These are phyloP conservation scores for Orthonevra nobilis DNA, from an alignment of 2,888 invertebrate genomes.

Conservation along the genomic window DNA sequence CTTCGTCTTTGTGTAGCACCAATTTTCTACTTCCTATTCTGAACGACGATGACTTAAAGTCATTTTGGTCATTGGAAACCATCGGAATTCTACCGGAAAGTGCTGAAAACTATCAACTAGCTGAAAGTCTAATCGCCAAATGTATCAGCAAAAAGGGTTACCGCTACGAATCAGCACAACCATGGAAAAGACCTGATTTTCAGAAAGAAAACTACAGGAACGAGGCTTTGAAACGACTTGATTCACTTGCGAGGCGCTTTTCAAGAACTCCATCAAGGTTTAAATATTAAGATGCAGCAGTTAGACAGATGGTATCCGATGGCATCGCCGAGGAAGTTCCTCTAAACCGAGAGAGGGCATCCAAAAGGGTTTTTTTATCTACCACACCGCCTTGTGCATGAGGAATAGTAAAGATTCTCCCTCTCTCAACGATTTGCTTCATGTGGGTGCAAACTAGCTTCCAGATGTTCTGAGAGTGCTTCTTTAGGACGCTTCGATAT, in stretches of 20 bases:
- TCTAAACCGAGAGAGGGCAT: too few species aligned
- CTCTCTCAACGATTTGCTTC: too few species aligned
- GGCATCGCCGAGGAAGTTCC: neutral
- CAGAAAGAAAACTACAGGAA: neutral
- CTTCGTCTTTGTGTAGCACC: neutral
- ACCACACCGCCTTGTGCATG: too few species aligned
- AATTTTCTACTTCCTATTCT: neutral
- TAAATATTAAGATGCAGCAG: neutral
- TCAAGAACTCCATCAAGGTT: neutral
- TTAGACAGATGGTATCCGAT: neutral
- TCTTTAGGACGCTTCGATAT: too few species aligned
- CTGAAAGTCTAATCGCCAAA: neutral
- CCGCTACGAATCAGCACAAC: neutral
- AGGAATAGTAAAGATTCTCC: too few species aligned
- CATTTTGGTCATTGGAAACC: slow-evolving; percentile 6
- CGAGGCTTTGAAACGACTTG: too few species aligned
- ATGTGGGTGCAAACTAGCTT: too few species aligned
- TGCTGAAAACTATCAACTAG: neutral
- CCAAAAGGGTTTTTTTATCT: too few species aligned
- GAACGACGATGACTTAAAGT: neutral
- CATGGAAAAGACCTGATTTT: too few species aligned
- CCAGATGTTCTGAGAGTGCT: too few species aligned
- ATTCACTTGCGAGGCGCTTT: too few species aligned
- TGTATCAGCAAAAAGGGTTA: neutral
- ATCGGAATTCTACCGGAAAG: slow-evolving; percentile 1